Base-by-base conservation (phyloP, 2,888 invertebrate species). In the Dynastes hyllus region DNA sequence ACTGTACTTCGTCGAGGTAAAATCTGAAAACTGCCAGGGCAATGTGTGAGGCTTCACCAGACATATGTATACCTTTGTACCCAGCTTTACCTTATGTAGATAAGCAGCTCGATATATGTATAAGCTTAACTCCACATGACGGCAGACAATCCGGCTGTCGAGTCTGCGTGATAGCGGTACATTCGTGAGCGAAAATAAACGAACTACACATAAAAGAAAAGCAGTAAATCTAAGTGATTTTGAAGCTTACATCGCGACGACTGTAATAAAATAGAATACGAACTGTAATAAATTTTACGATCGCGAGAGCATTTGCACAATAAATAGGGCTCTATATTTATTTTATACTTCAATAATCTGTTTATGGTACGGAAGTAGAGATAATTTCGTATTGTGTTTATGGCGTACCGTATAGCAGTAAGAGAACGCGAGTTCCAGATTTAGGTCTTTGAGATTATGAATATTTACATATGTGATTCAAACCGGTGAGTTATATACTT, bases 1-100 rank as follows among this genome's bases (percentile, higher is more conserved):
- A 67, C 66, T n/a, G 66, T 67, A 67, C 66, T 45, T 67, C 40
- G 40, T 22, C 66, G 55, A 67, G 66, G 40, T 67, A 67, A 67
- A 67, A 67, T 67, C 66, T 67, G 40, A 67, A 22, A 67, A 16
- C n/a, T 67, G 40, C 16, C 66, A 16, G 55, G 45, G 45, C 45
- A 45, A 45, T 11, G 45, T 45, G 45, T 45, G 45, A 11, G 63
- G 63, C 63, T 63, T 63, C 32, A 67, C 8, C 66, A 45, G 66
- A 67, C 63, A 8, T 45, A 4, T 37, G 32, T 37, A 11, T 45
- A 45, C 45, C 9, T 45, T 45, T 45, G 2, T 2, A 8, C 11
- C 55, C 32, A 5, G 5, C 5, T 37, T 22, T 22, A 58, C 55
- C 55, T 58, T 58, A 58, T 58, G 55, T 8, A 58, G 55, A 58